Percentiles rank a stretch among this genome's conserved stretches.
phyloP scores from a whole-genome alignment of 1,140 invertebrate genomes.

The Danaus melanippus region DNA sequence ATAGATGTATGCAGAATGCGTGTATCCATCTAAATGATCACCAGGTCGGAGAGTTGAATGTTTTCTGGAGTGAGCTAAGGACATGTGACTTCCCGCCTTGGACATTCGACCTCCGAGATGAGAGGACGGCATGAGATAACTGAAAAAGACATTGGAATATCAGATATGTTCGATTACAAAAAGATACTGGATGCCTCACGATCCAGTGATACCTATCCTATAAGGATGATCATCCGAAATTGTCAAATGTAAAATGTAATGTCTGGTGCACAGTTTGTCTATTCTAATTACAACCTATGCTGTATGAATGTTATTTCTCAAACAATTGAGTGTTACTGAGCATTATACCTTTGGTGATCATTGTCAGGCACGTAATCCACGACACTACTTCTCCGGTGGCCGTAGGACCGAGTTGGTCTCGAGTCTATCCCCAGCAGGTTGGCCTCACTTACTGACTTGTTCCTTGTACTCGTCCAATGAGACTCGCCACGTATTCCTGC shows the following conservation, averaged over 20 bases:
- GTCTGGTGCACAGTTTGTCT: too few relatives aligned
- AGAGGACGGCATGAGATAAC: slow-evolving; percentile 64
- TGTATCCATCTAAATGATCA: slow-evolving; percentile 71
- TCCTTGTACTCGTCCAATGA: slow-evolving; percentile 72
- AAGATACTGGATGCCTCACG: too few relatives aligned
- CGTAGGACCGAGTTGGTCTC: slow-evolving; percentile 45
- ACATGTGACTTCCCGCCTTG: slow-evolving; percentile 74
- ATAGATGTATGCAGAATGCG: slow-evolving; percentile 73
- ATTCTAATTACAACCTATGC: too few relatives aligned
- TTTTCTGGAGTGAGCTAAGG: slow-evolving; percentile 67
- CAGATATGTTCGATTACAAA: too few relatives aligned
- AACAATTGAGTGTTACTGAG: slow-evolving; percentile 1
- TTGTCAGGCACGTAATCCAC: slow-evolving; percentile 75
- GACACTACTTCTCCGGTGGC: slow-evolving; percentile 76
- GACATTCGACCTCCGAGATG: slow-evolving; percentile 72
- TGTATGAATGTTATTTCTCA: too few relatives aligned
- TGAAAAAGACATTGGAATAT: slow-evolving; percentile 22
- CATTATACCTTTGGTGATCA: slow-evolving; percentile 66
- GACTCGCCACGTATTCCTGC: slow-evolving; percentile 70
- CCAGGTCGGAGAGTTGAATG: slow-evolving; percentile 65
- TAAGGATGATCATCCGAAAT: too few relatives aligned
- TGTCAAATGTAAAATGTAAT: too few relatives aligned
- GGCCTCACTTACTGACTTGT: slow-evolving; percentile 82
- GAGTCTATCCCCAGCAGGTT: slow-evolving; percentile 78
- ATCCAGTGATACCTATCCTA: too few relatives aligned